phyloP scores from a whole-genome alignment of 2,797 vertebrate genomes.

The Danionella dracula region DNA sequence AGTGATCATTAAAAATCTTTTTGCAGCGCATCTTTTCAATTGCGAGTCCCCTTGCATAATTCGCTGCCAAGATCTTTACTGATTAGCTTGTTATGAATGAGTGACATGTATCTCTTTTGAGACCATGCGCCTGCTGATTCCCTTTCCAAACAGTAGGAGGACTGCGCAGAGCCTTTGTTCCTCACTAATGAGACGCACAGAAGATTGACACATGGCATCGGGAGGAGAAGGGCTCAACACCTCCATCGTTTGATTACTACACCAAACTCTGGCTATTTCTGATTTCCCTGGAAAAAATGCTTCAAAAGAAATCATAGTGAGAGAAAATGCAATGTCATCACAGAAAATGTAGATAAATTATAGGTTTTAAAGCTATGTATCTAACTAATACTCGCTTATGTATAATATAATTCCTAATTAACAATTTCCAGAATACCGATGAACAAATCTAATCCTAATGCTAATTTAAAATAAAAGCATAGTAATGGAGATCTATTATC shows the following conservation, averaged over 20 bases:
- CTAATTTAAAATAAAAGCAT: not conserved
- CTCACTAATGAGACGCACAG: conserved; percentile 25
- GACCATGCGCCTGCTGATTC: conserved; percentile 12
- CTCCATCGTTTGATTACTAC: conserved; percentile 28
- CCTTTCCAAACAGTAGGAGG: conserved; percentile 19
- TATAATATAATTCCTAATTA: no score
- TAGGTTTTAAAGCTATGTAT: no score
- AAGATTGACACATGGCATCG: conserved; percentile 28
- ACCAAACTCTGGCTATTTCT: not conserved
- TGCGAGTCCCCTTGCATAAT: conserved; percentile 1
- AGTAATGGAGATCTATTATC: conserved; percentile 11
- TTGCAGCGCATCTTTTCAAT: conserved; percentile 10
- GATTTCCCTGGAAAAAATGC: not conserved
- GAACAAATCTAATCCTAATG: no score
- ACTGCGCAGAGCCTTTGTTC: conserved; percentile 22
- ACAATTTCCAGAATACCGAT: no score
- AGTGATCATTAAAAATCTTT: conserved; percentile 24
- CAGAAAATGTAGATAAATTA: no score
- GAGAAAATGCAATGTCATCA: no score
- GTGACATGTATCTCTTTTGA: conserved; percentile 29
- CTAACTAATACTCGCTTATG: no score
- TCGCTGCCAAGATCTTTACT: not conserved
- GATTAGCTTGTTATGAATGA: conserved; percentile 34
- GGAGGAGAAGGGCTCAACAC: conserved; percentile 12
- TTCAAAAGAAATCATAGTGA: not conserved